These are phyloP conservation scores for Pherbina coryleti DNA, from an alignment of 2,888 invertebrate genomes.

Conservation along the genomic window DNA sequence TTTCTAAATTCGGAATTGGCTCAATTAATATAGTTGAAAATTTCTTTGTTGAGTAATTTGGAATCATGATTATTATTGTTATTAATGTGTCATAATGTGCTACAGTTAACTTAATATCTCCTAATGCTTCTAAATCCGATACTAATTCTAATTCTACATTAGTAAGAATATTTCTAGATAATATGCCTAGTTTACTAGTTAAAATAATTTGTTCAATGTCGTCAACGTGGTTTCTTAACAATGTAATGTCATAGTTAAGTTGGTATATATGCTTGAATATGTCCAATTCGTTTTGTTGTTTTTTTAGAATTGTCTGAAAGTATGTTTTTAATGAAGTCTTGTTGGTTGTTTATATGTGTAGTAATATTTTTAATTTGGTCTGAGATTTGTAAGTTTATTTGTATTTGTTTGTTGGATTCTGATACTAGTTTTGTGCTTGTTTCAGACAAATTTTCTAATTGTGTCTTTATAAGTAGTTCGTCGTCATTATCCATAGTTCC, in stretches of 20 bases:
- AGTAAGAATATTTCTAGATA: conserved; percentile 43
- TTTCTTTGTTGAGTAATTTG: conserved; percentile 28
- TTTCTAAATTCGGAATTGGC: conserved; percentile 34
- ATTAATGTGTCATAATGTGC: conserved; percentile 37
- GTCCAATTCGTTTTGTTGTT: conserved; percentile 45
- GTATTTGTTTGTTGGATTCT: no score
- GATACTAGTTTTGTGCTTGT: conserved; percentile 36
- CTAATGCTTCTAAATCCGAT: conserved; percentile 42
- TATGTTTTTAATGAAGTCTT: conserved; percentile 42
- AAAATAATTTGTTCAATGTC: no score
- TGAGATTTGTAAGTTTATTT: conserved; percentile 18
- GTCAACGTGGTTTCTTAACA: no score
- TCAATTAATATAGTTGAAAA: conserved; percentile 39
- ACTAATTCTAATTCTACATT: conserved; percentile 42
- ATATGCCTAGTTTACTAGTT: conserved; percentile 45
- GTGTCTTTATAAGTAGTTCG: conserved; percentile 2
- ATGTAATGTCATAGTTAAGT: no score
- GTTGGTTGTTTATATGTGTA: conserved; percentile 44
- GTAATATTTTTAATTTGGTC: conserved; percentile 41
- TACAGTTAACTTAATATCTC: conserved; percentile 40
- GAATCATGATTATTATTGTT: conserved; percentile 34
- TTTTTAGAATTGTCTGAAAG: conserved; percentile 41
- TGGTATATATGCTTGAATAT: no score
- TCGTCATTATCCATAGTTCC: conserved; percentile 46
- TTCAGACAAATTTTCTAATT: neutral